Base-by-base conservation (phyloP, 2,113 vertebrate genomes). In the Sceloporus tristichus region DNA sequence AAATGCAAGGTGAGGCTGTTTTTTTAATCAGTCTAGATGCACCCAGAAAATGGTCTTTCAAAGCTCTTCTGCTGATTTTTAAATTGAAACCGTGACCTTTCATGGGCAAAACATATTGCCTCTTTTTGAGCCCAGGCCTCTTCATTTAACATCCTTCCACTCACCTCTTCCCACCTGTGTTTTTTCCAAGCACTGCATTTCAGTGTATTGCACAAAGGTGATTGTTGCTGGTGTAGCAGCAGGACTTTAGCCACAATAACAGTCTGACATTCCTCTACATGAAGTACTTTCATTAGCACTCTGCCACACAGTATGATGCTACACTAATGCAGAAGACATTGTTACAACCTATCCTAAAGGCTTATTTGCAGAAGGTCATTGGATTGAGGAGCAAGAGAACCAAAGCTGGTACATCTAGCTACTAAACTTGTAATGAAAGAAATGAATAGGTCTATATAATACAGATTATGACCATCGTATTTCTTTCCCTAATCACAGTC, bases 391-490 rank as follows among this genome's bases (percentile, higher is more conserved):
- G 74, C 88, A 82, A 21, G 19, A 82, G 59, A 82, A 68, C 84
- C n/a, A 85, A 76, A 56, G 74, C 62, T 81, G 38, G 40, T 53
- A 82, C 79, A 81, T 89, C 71, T 81, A 76, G 56, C 56, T 54
- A 38, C 62, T 81, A 82, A 54, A 70, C 23, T 75, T 34, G n/a
- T 68, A 89, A 85, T 89, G 78, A 81, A 85, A 85, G 81, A 78
- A 88, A 84, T 84, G 75, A 88, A 79, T 81, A 82, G 48, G 59
- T 40, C 59, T 89, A 40, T 89, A 54, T 85, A 82, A 85, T 85
- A 86, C 59, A 84, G 81, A 88, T 78, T 84, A 88, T 88, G 74
- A 88, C 87, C 42, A 21, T 76, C 62, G 62, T 85, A 85, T 89
- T 81, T 56, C 71, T 89, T 89, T 68, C 71, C 34, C 42, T 86